Conservation (phyloP, 2,113 vertebrate genomes). For the Peromyscus maniculatus region DNA sequence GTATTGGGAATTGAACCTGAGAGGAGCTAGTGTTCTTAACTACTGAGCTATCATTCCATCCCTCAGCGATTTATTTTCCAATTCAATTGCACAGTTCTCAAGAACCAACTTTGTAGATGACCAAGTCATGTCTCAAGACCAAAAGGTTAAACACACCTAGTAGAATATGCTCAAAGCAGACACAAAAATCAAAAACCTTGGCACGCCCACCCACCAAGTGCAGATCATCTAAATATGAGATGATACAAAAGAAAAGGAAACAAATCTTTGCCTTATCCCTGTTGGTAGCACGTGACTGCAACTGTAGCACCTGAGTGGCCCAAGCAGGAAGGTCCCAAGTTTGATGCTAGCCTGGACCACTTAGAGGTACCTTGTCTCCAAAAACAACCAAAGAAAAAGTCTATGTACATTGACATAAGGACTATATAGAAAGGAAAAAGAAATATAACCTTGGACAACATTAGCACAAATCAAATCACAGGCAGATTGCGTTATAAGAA, state of each 20-base stretch:
- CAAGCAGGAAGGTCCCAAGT: not conserved
- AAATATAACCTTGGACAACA: not conserved
- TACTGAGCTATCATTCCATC: not conserved
- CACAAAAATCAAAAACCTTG: too few relatives aligned
- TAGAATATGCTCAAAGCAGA: not conserved
- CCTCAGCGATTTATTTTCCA: not conserved
- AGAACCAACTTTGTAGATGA: not conserved
- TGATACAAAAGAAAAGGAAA: not conserved
- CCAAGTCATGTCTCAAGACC: not conserved
- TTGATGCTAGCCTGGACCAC: not conserved
- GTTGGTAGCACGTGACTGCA: not conserved
- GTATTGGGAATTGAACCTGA: not conserved
- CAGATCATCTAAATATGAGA: not conserved
- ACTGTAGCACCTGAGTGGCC: not conserved
- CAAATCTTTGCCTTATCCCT: not conserved
- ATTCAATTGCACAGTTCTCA: not conserved
- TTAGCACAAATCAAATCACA: not conserved
- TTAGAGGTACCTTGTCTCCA: not conserved
- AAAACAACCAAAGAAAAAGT: not conserved
- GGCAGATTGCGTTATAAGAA: not conserved
- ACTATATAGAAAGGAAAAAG: not conserved
- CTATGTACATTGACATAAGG: not conserved
- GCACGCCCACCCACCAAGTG: not conserved
- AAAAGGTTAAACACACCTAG: not conserved
- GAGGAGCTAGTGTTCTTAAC: not conserved